Percentiles rank a stretch among this genome's conserved stretches.
Conservation (phyloP, 2,888 invertebrate species). For the Thalpophila matura region DNA sequence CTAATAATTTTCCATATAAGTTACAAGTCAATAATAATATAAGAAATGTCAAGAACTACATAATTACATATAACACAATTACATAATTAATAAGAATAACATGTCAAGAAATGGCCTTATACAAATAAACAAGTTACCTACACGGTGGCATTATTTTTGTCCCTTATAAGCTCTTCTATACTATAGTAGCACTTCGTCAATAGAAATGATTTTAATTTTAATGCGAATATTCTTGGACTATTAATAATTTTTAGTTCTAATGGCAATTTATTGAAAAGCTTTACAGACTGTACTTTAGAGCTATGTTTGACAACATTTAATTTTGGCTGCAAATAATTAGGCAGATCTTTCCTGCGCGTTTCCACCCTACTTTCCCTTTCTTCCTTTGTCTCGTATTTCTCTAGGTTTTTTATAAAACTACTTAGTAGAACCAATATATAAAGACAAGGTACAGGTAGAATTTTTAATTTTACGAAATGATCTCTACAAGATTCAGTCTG, state of each 20-base stretch:
- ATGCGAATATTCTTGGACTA: constrained; percentile 7
- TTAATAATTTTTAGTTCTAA: not conserved
- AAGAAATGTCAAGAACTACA: not conserved
- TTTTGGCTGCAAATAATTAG: not conserved
- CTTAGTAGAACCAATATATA: no score
- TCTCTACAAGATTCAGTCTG: no score
- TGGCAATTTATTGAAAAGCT: not conserved
- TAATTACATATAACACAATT: not conserved
- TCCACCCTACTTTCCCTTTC: not conserved
- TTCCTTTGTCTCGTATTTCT: not conserved
- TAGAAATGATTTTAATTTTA: constrained; percentile 2
- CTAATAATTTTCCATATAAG: not conserved
- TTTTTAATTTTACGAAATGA: no score
- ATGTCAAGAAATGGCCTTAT: not conserved
- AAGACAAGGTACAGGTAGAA: no score
- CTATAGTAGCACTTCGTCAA: constrained; percentile 11
- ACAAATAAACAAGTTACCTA: constrained; percentile 25
- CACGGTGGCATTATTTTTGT: constrained; percentile 1
- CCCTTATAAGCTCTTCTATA: constrained; percentile 7
- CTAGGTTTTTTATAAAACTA: no score
- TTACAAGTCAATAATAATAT: not conserved
- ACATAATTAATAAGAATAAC: no score
- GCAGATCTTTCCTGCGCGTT: not conserved
- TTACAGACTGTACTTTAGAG: not conserved
- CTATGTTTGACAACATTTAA: not conserved